Base-by-base conservation (phyloP, 2,113 vertebrate species). In the Dromas ardeola region DNA sequence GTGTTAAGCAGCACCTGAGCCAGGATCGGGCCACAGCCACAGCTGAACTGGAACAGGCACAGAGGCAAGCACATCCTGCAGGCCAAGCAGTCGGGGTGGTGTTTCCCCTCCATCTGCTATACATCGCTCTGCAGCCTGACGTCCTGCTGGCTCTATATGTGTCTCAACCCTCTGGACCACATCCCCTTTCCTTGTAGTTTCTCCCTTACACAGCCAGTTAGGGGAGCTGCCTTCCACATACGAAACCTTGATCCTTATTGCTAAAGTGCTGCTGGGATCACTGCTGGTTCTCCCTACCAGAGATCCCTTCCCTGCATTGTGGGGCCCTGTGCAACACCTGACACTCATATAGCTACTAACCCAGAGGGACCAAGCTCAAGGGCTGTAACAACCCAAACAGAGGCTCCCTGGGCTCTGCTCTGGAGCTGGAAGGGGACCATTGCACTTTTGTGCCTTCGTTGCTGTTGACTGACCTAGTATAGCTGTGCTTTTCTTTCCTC, bases 1-100 rank as follows among this genome's bases (percentile, higher is more conserved):
- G 88, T 3, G 98, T 99, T 15, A 99, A 99, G 90, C 99, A 99
- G 95, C 99, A 99, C 20, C 99, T 98, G 98, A 99, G 99, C 95
- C 98, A 98, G 63, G 99, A 99, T 93, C 98, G 97, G 82, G 97
- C 97, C 21, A 83, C 98, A 30, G 98, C 97, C 50, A 94, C 98
- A 40, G 97, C 98, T 80, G 99, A 99, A 63, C 97, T 99, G 81
- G 98, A 99, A 62, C 99, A 99, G 95, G 98, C 98, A 47, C 99
- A 99, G 83, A 99, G 99, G 99, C 98, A 73, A 84, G 95, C 15
- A 34, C 55, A 91, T 58, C 66, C 58, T 30, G 45, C 34, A 47
- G 63, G 73, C 73, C 9, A 2, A 27, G 36, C 53, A 56, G 62
- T 12, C 2, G 9, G 22, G 27, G 29, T 86, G 55, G n/a, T 69